phyloP scores from a whole-genome alignment of 1,140 invertebrate genomes.

The Brachionus manjavacas region DNA sequence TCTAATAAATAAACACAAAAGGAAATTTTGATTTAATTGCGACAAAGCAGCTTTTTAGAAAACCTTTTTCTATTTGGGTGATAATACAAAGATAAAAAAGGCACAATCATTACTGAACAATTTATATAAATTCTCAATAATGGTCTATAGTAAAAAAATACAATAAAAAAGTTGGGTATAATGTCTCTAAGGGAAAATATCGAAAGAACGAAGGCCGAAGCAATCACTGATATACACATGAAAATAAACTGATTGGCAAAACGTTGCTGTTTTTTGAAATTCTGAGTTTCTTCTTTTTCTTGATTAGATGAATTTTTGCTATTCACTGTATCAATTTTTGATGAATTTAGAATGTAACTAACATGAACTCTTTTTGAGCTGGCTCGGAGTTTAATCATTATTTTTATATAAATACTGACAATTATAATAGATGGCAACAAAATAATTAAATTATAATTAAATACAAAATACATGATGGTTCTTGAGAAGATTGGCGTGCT shows the following conservation, averaged over 20 bases:
- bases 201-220: not conserved
- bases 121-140: conserved; percentile 23
- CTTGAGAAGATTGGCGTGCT: not conserved
- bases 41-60: not conserved
- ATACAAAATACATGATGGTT: not conserved
- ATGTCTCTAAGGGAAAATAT: not conserved
- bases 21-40: not conserved
- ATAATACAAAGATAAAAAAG: not conserved
- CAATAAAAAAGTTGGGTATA: not conserved
- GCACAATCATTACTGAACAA: conserved; percentile 8
- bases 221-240: conserved; percentile 6
- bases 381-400: not conserved
- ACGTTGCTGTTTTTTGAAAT: not conserved
- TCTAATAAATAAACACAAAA: not conserved
- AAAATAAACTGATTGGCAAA: conserved; percentile 29
- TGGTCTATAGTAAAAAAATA: conserved; percentile 23
- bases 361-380: not conserved
- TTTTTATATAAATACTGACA: not conserved
- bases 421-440: not conserved
- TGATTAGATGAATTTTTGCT: not conserved
- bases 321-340: not conserved
- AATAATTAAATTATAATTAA: conserved; percentile 10
- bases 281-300: not conserved
- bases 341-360: not conserved
- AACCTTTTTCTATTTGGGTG: not conserved